phyloP scores from a whole-genome alignment of 2,113 vertebrate genomes.

The Ictalurus punctatus region DNA sequence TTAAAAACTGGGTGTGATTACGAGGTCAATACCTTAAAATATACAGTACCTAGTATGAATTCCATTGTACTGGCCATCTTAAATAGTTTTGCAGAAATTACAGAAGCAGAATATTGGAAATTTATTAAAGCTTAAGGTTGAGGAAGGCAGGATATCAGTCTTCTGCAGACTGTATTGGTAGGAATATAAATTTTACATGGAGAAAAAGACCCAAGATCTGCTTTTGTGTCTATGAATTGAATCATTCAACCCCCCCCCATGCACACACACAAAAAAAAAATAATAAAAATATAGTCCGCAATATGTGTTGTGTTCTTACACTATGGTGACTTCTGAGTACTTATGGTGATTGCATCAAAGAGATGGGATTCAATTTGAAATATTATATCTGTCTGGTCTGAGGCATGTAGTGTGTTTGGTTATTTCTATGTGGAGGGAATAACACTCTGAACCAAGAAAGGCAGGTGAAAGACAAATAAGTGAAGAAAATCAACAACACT shows the following conservation, averaged over 20 bases:
- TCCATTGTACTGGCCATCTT: not conserved
- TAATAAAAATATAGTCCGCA: not conserved
- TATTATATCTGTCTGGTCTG: conserved; percentile 51
- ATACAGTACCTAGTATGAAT: not conserved
- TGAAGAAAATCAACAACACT: not conserved
- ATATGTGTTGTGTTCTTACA: conserved; percentile 19
- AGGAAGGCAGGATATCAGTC: not conserved
- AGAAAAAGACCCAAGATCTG: not conserved
- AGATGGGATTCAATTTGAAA: conserved; percentile 44
- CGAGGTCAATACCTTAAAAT: not conserved
- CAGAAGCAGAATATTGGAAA: not conserved
- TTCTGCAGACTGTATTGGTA: not conserved
- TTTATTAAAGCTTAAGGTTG: not conserved
- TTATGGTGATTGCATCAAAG: conserved; percentile 43
- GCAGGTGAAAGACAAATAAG: not conserved
- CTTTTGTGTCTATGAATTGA: not conserved
- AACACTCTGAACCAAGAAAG: not conserved
- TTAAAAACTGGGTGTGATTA: not conserved
- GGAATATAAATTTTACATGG: not conserved
- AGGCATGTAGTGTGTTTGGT: conserved; percentile 37
- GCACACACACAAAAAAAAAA: no score
- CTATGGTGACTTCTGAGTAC: conserved; percentile 28
- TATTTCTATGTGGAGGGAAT: conserved; percentile 22
- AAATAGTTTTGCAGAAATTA: not conserved
- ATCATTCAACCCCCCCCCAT: not conserved